phyloP scores from a whole-genome alignment of 2,797 vertebrate genomes.

The Pachyuromys duprasi region DNA sequence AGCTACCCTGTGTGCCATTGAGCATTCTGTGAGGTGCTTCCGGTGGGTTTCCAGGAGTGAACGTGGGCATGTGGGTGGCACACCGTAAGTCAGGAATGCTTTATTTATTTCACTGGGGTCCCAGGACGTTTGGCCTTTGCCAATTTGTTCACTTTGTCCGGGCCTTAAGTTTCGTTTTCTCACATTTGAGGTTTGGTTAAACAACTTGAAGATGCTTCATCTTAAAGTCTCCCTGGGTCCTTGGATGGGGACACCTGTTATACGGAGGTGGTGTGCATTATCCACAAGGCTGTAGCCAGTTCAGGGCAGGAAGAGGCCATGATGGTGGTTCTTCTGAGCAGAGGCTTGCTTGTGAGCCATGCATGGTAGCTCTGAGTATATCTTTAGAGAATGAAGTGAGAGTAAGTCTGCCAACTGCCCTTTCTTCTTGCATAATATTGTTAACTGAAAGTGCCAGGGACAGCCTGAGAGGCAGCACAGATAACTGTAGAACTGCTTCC shows the following conservation, averaged over 20 bases:
- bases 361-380: background rate
- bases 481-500: background rate
- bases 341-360: rapidly evolving
- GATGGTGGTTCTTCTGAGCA: background rate
- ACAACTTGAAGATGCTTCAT: background rate
- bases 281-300: background rate
- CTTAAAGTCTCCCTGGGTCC: background rate
- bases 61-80: background rate
- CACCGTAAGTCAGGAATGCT: background rate
- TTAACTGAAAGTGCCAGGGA: background rate
- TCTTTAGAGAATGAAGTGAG: background rate
- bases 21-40: background rate
- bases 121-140: background rate
- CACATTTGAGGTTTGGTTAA: background rate
- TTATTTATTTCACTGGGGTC: background rate
- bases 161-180: background rate
- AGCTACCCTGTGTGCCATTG: background rate
- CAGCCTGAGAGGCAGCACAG: background rate
- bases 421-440: background rate
- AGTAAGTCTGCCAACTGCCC: background rate
- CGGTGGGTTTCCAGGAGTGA: background rate
- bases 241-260: background rate
- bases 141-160: background rate
- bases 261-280: background rate
- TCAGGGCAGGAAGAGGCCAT: background rate